Conservation (phyloP, 2,113 vertebrate genomes). For the Brachyhypopomus gauderio region DNA sequence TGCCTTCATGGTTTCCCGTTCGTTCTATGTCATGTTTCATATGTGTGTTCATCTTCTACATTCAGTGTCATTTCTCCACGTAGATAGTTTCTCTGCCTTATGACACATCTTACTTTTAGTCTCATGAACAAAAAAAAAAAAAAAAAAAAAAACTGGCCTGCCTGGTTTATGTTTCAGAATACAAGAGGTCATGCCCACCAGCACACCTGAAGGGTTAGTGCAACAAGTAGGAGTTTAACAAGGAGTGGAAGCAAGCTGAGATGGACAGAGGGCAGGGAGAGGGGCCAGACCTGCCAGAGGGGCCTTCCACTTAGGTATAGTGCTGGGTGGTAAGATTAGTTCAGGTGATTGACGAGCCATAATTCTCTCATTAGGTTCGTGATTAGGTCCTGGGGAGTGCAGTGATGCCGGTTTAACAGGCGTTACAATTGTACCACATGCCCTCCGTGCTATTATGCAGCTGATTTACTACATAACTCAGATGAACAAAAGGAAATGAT, state of each 20-base stretch:
- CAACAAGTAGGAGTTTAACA: conserved; percentile 33
- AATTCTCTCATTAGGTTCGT: conserved; percentile 68
- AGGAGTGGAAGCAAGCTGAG: conserved; percentile 16
- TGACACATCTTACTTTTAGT: conserved; percentile 2
- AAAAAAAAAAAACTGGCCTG: not conserved
- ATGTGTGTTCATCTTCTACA: too few species aligned
- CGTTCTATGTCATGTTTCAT: too few species aligned
- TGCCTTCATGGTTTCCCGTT: too few species aligned
- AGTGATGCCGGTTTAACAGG: conserved; percentile 12
- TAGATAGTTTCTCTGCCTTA: too few species aligned
- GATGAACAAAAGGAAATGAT: too few species aligned
- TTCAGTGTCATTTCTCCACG: too few species aligned
- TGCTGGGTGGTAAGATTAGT: conserved; percentile 32
- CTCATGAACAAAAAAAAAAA: not conserved
- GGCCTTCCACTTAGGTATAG: conserved; percentile 18
- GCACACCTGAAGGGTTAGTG: conserved; percentile 35
- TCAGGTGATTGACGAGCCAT: conserved; percentile 55
- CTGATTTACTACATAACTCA: not conserved
- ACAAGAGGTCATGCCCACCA: conserved; percentile 18
- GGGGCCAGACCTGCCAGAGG: conserved; percentile 16
- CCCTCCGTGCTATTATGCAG: not conserved
- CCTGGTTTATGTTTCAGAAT: conserved; percentile 25
- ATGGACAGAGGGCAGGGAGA: not conserved
- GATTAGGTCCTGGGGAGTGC: conserved; percentile 24
- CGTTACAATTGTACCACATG: not conserved